phyloP scores from a whole-genome alignment of 2,888 invertebrate genomes.

The Aphodius sticticus region DNA sequence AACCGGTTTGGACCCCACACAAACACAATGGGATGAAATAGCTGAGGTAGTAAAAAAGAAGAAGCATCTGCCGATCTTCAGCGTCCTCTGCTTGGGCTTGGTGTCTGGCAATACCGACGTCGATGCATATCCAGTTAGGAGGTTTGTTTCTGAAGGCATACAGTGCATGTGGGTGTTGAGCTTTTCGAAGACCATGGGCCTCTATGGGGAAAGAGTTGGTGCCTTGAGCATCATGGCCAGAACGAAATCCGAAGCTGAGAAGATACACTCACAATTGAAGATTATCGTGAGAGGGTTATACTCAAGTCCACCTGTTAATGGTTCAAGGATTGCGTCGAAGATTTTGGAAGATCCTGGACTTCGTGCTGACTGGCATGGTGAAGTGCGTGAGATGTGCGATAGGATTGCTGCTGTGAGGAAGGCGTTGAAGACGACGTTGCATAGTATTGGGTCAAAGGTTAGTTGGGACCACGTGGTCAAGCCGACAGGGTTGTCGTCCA shows the following conservation, averaged over 20 bases:
- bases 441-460: conserved; percentile 65
- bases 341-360: conserved; percentile 65
- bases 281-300: conserved; percentile 72
- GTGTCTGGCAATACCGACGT: conserved; percentile 65
- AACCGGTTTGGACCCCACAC: conserved; percentile 68
- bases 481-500: conserved; percentile 79
- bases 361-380: conserved; percentile 61
- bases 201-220: conserved; percentile 73
- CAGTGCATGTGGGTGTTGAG: conserved; percentile 69
- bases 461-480: conserved; percentile 74
- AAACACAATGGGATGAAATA: conserved; percentile 70
- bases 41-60: conserved; percentile 64
- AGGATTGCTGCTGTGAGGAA: conserved; percentile 70
- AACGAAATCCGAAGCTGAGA: conserved; percentile 65
- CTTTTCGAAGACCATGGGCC: conserved; percentile 74
- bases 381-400: conserved; percentile 74
- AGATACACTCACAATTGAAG: conserved; percentile 69
- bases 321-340: conserved; percentile 67
- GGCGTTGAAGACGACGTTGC: conserved; percentile 64
- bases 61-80: conserved; percentile 69
- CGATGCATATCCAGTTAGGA: conserved; percentile 66
- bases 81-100: conserved; percentile 74
- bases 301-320: conserved; percentile 73
- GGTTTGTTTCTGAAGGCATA: conserved; percentile 66
- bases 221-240: conserved; percentile 65